Evolutionary conservation across 37 sponge, comb jelly and placozoan species (phyloP).

Genomic region (Geodia barretti): DNA sequence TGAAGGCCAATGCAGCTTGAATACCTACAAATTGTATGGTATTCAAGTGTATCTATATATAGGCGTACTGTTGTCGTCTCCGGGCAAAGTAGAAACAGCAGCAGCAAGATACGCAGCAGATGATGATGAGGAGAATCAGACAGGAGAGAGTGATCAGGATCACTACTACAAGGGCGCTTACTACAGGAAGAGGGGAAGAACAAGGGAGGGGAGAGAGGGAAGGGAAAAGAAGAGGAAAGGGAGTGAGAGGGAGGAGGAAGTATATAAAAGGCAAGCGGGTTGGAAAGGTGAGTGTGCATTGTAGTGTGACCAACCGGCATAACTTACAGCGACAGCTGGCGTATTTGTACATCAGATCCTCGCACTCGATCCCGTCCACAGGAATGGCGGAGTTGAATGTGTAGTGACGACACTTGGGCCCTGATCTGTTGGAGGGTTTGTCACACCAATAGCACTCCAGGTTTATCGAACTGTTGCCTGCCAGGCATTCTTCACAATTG

Average conservation of each 20-base stretch:
- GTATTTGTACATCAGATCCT: conserved; percentile 23
- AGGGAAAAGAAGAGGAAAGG: background rate
- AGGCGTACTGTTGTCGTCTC: conserved; percentile 37
- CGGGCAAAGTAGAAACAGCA: conserved; percentile 44
- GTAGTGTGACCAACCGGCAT: too few relatives aligned
- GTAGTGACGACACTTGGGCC: conserved; percentile 2
- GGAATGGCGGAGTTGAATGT: conserved; percentile 24
- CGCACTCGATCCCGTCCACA: conserved; percentile 25
- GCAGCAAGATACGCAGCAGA: conserved; percentile 36
- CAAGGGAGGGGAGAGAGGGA: too few relatives aligned
- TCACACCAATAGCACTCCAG: conserved; percentile 32
- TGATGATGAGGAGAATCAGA: conserved; percentile 14
- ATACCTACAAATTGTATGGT: too few relatives aligned
- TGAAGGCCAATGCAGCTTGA: too few relatives aligned
- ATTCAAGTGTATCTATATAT: too few relatives aligned
- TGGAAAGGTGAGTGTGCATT: background rate
- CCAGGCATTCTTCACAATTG: background rate
- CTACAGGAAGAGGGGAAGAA: too few relatives aligned
- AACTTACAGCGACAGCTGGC: conserved; percentile 57
- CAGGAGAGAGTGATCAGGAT: conserved; percentile 41
- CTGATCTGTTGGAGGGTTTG: background rate
- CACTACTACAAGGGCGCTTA: conserved; percentile 26
- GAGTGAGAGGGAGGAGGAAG: too few relatives aligned
- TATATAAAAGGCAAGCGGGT: too few relatives aligned
- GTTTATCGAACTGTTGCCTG: too few relatives aligned